Evolutionary conservation across 1,140 invertebrate species (phyloP).

Genomic region (Acromyrmex heyeri): DNA sequence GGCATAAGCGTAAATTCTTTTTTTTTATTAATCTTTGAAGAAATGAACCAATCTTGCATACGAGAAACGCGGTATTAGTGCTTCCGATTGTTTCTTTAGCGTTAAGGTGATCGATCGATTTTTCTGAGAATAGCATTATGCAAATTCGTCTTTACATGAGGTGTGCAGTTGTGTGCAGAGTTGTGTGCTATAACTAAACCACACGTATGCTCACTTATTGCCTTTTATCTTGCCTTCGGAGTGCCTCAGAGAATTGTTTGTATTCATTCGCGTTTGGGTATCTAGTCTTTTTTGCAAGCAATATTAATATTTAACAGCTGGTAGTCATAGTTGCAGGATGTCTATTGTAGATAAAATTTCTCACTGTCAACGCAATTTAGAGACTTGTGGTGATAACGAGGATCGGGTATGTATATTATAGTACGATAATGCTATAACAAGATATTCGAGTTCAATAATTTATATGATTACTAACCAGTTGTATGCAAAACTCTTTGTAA

Average conservation of each 20-base stretch:
- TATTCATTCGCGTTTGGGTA: neutral
- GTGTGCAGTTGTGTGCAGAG: neutral
- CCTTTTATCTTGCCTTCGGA: neutral
- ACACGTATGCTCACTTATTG: neutral
- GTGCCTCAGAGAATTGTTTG: neutral
- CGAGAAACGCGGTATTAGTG: neutral
- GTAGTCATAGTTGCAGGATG: constrained; percentile 78
- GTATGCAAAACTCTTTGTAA: constrained; percentile 11
- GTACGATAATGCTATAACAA: neutral
- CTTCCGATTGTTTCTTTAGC: neutral
- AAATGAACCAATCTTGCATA: neutral
- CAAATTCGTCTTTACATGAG: constrained; percentile 2
- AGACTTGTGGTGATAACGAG: constrained; percentile 88
- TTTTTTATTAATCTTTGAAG: neutral
- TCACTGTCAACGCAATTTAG: constrained; percentile 90
- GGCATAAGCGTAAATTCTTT: neutral
- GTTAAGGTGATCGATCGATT: constrained; percentile 13
- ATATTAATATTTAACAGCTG: constrained; percentile 69
- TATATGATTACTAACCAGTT: neutral
- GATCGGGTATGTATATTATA: constrained; percentile 85
- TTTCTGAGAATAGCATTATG: constrained; percentile 22
- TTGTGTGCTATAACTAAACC: neutral
- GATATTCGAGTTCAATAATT: neutral
- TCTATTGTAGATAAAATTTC: constrained; percentile 84
- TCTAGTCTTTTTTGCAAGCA: neutral